phyloP scores from a whole-genome alignment of 2,113 vertebrate genomes.

The Ivindomyrus marchei region DNA sequence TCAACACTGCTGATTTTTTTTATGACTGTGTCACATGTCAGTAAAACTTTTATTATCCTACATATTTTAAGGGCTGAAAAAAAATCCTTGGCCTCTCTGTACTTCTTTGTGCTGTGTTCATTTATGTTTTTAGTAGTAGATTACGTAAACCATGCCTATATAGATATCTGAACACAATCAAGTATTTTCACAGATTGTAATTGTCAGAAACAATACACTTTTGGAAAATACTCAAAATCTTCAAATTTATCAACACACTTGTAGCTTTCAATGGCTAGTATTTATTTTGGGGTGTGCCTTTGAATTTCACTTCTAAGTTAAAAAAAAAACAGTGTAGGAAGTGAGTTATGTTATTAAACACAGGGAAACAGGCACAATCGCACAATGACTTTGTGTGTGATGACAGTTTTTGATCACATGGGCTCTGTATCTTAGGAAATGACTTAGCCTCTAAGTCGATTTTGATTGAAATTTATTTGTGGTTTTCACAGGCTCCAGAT shows the following conservation, averaged over 20 bases:
- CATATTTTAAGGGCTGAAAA: neutral
- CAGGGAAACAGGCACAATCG: neutral
- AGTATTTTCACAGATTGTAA: neutral
- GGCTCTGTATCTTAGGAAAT: neutral
- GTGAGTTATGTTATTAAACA: neutral
- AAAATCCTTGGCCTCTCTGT: neutral
- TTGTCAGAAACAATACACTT: neutral
- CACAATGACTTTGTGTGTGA: neutral
- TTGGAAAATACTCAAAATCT: neutral
- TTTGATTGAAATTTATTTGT: constrained; percentile 11
- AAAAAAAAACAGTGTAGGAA: neutral
- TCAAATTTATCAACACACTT: neutral
- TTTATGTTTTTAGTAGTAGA: neutral
- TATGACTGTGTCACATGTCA: neutral
- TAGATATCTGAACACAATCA: neutral
- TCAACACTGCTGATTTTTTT: neutral
- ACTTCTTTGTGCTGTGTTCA: neutral
- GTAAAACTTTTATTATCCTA: neutral
- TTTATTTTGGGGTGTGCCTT: neutral
- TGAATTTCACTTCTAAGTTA: neutral
- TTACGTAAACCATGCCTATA: neutral
- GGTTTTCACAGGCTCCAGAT: constrained; percentile 3
- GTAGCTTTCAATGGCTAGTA: neutral
- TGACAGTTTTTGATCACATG: constrained; percentile 1
- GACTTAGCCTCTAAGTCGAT: neutral